Base-by-base conservation (phyloP, 2,797 vertebrate species). In the Nyctibius grandis region DNA sequence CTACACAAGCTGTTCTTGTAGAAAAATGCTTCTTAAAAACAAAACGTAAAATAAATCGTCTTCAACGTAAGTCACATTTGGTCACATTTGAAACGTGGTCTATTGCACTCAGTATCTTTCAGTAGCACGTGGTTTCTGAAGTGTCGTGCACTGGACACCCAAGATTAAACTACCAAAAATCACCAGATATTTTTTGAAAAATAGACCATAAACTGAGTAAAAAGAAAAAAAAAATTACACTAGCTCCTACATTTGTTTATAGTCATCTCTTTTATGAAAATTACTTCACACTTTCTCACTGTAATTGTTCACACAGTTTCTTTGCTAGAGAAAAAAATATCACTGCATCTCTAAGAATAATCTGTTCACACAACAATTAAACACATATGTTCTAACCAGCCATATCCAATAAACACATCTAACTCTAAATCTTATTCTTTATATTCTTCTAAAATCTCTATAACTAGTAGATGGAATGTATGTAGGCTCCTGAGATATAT, bases 321-420 rank as follows among this genome's bases (percentile, higher is more conserved):
- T 88, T 80, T 88, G 60, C 42, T 76, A 76, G 26, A 56, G 28
- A 47, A 60, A 91, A 90, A 88, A 57, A 42, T 7, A 70, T 8
- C 48, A 61, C 28, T 45, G 31, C 53, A 57, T 60, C 33, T 92
- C 78, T 91, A 91, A 78, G 33, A 84, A 87, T 44, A 64, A 5
- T 17, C 21, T 78, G 22, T 89, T 84, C 77, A 86, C 70, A 75
- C 20, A 57, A 85, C 60, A 87, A 33, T 48, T 76, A 82, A 77
- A 88, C 12, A 80, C 0, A 0, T 40, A 42, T 85, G 42, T 33
- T 76, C 67, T 85, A 94, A 91, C 7, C 16, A 88, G n/a, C 13
- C 42, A 42, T 85, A 76, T 42, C 34, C 45, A 92, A 92, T 91
- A 96, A 95, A 81, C 92, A 91, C 21, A 85, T 48, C 47, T 87